These are phyloP conservation scores for Battus philenor DNA, from an alignment of 1,140 invertebrate genomes.

Conservation along the genomic window DNA sequence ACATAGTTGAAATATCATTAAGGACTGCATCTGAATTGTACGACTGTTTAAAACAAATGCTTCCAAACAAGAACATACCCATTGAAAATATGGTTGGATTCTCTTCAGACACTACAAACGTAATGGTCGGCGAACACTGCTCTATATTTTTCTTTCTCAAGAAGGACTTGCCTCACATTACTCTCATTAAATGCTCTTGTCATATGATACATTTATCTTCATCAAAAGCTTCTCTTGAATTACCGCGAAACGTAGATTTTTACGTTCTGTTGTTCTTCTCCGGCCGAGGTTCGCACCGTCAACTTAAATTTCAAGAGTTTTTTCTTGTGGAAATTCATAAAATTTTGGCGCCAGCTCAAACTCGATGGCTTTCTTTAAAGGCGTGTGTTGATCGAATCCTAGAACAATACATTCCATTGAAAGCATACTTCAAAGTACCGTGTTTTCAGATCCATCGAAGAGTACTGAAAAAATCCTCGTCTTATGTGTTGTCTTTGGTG, in stretches of 20 bases:
- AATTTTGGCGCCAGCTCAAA: slow-evolving; percentile 39
- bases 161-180: slow-evolving; percentile 29
- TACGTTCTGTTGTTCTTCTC: slow-evolving; percentile 26
- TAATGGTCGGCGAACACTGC: slow-evolving; percentile 42
- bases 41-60: too few relatives aligned
- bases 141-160: slow-evolving; percentile 37
- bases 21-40: too few relatives aligned
- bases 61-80: too few relatives aligned
- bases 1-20: too few relatives aligned
- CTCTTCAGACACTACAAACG: slow-evolving; percentile 45
- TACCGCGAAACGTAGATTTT: slow-evolving; percentile 14
- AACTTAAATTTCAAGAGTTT: slow-evolving; percentile 35
- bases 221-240: slow-evolving; percentile 19
- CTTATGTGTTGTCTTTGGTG: too few relatives aligned
- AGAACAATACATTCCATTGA: slow-evolving; percentile 41
- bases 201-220: slow-evolving; percentile 22
- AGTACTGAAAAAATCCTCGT: slow-evolving; percentile 32
- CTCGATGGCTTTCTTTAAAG: slow-evolving; percentile 52
- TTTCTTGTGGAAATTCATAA: slow-evolving; percentile 27
- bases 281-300: slow-evolving; percentile 33
- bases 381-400: slow-evolving; percentile 41
- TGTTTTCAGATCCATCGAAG: slow-evolving; percentile 43
- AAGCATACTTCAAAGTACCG: slow-evolving; percentile 37
- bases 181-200: slow-evolving; percentile 45
- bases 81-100: slow-evolving; percentile 40